Base-by-base conservation (phyloP, 2,888 invertebrate genomes). In the Lasioglossum villosulum region DNA sequence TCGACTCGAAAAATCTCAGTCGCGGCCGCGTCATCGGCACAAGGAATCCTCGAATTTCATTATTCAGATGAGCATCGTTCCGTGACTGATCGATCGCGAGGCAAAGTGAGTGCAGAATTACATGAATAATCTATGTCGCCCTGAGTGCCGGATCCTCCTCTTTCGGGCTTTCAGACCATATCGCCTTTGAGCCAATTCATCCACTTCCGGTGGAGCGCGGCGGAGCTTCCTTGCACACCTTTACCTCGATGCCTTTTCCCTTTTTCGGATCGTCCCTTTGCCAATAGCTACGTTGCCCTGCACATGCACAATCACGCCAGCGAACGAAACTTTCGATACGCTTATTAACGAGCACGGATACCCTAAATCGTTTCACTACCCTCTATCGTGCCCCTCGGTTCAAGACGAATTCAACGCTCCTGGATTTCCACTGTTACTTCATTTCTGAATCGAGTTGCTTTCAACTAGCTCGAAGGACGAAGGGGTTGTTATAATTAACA, bases 71-170 rank as follows among this genome's bases (percentile, higher is more conserved):
- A 90, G 90, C 90, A 90, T 90, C 90, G 89, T 90, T 89, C 90
- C 89, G 87, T 88, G 90, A 90, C 88, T 90, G 90, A 90, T 90
- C 90, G 90, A 90, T 90, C 89, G 90, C 90, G 71, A 75, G 87
- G 86, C 89, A 90, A 90, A 90, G 90, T 87, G 90, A 90, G 89
- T 90, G 90, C 90, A 88, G 90, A 90, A 90, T 90, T 90, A 90
- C 90, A 90, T 90, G 90, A 90, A 90, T 90, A 90, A 90, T 90
- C 90, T 90, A 90, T 90, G 90, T 90, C 90, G 87, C 83, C 82
- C 83, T 89, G 90, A 90, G 90, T 90, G 90, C 90, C 86, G 88
- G 90, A 89, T 89, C 84, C 87, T 89, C 87, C 88, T 88, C 88
- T 90, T 90, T 90, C 82, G 86, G 81, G 90, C 90, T 90, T 90